A percentile compares a stretch with the other conserved stretches of the same genome.
phyloP scores from a whole-genome alignment of 1,140 invertebrate species.

The Nasonia vitripennis region DNA sequence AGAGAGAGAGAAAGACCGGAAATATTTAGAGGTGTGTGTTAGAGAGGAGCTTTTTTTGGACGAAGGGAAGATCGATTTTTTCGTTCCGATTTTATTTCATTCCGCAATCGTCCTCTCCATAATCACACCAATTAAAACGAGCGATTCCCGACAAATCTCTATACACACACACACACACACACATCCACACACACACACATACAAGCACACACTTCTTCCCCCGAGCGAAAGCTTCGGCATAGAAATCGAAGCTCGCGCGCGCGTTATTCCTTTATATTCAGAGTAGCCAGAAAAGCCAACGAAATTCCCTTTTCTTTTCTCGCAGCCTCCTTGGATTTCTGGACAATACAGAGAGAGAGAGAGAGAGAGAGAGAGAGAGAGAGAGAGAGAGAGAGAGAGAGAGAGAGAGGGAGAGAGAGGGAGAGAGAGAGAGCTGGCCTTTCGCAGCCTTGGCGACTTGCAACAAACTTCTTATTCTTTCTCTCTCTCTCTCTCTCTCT shows the following conservation, averaged over 20 bases:
- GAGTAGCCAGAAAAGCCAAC: neutral
- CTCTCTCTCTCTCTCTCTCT: neutral
- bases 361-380: neutral
- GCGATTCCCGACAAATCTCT: too few relatives aligned
- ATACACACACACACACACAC: too few relatives aligned
- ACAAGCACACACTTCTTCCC: too few relatives aligned
- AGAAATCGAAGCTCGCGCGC: neutral
- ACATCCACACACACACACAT: too few relatives aligned
- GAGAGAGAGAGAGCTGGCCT: neutral
- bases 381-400: neutral
- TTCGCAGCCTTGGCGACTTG: slow-evolving; percentile 3
- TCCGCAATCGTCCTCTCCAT: too few relatives aligned
- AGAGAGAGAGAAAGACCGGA: neutral
- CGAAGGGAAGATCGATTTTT: too few relatives aligned
- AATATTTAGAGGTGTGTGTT: neutral
- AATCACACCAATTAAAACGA: too few relatives aligned
- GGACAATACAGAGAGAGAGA: slow-evolving; percentile 7
- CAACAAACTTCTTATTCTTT: neutral
- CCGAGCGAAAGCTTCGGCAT: neutral
- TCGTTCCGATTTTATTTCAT: too few relatives aligned
- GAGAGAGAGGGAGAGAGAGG: neutral
- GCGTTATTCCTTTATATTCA: neutral
- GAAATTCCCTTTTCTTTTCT: neutral
- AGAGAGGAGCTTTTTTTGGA: neutral
- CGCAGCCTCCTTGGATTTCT: neutral